Evolutionary conservation across 2,888 invertebrate species (phyloP).

Genomic region (Spialia ferax): DNA sequence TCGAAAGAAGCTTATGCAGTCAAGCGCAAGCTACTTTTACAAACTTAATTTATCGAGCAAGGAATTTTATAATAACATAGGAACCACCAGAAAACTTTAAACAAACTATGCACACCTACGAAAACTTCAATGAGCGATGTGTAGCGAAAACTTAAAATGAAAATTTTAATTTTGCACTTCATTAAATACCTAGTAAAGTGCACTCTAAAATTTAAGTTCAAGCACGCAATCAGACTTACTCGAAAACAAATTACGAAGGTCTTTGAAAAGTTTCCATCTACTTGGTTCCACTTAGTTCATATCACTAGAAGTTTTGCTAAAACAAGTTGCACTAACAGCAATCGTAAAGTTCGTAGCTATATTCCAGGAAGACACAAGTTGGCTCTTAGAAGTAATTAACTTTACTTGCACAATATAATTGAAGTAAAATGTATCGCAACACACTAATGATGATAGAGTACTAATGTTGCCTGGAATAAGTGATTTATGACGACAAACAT

Average conservation of each 20-base stretch:
- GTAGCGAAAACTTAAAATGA: background rate
- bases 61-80: background rate
- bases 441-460: slow-evolving; percentile 2
- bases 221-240: background rate
- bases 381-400: slow-evolving; percentile 3
- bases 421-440: slow-evolving; percentile 5
- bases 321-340: slow-evolving; percentile 13
- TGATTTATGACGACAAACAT: background rate
- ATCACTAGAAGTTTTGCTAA: slow-evolving; percentile 19
- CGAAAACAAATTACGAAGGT: slow-evolving; percentile 15
- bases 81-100: background rate
- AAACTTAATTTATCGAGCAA: background rate
- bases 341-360: slow-evolving; percentile 5
- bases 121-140: background rate
- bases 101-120: background rate
- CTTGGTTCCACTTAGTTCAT: slow-evolving; percentile 10
- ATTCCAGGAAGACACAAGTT: background rate
- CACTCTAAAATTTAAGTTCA: slow-evolving; percentile 3
- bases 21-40: background rate
- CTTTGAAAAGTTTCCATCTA: slow-evolving; percentile 11
- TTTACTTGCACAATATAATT: slow-evolving; percentile 5
- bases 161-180: background rate
- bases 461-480: background rate
- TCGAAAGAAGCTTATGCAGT: background rate
- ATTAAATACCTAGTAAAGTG: background rate